Percentiles rank a stretch among this genome's conserved stretches.
Conservation (phyloP, 2,888 invertebrate genomes). For the Drosophila mercatorum region DNA sequence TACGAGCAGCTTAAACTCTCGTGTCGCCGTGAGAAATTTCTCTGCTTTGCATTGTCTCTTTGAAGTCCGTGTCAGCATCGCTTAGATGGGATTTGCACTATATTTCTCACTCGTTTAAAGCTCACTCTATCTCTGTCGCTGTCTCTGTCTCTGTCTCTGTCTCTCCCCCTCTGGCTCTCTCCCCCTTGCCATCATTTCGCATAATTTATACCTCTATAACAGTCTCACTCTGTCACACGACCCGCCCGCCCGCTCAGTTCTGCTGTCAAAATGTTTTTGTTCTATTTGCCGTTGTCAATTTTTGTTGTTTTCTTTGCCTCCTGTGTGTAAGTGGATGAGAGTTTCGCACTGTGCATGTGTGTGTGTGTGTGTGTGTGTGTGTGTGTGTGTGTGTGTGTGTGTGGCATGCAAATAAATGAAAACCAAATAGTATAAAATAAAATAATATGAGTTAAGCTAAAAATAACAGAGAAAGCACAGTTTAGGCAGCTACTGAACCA, state of each 20-base stretch:
- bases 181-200: background rate
- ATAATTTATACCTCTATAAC: slow-evolving; percentile 6
- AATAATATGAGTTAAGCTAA: slow-evolving; percentile 27
- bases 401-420: slow-evolving; percentile 36
- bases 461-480: slow-evolving; percentile 5
- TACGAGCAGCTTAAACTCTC: background rate
- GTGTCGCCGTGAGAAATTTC: background rate
- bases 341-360: background rate
- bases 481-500: slow-evolving; percentile 5
- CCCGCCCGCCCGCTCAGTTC: background rate
- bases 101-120: slow-evolving; percentile 3
- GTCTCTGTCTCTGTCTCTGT: background rate
- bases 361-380: too few relatives aligned
- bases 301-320: slow-evolving; percentile 15
- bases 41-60: background rate
- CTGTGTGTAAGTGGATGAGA: background rate
- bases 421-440: slow-evolving; percentile 35
- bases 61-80: background rate
- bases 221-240: background rate
- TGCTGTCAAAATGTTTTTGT: slow-evolving; percentile 32
- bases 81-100: background rate
- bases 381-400: background rate
- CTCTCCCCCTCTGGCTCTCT: background rate
- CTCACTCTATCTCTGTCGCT: background rate
- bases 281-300: slow-evolving; percentile 31